Evolutionary conservation across 2,888 invertebrate genomes (phyloP), one percentile per base, ranked within the genome.

Genomic region (Sussaba pulchella): DNA sequence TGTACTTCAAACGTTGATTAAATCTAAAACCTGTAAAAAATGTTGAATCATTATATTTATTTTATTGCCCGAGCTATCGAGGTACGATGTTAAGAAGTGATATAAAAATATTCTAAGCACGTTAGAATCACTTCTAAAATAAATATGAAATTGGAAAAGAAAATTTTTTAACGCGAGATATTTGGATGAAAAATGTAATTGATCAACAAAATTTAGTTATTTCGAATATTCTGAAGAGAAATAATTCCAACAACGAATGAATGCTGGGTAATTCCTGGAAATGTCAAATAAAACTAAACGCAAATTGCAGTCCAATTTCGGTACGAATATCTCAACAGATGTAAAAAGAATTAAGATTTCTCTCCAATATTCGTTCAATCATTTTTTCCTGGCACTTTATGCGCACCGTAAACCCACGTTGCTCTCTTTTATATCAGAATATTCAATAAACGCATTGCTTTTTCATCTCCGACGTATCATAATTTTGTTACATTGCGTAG

Each of bases 341-440:
- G 54, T 54, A 3, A 26, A 54, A 54, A 21, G 2, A 57, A 9
- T 12, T n/a, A 26, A 26, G 14, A 24, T n/a, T n/a, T 54, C n/a
- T 26, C n/a, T 6, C 8, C 31, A 31, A n/a, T 57, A n/a, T 57
- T 9, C 8, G 31, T 31, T 31, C 4, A 31, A 31, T 6, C 31
- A 31, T 31, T 57, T 26, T 31, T 21, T 59, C 31, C 59, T 39
- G 5, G 39, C 41, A 59, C 21, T 41, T 14, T 31, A 19, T 59
- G 12, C 36, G 1, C 36, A 59, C 36, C n/a, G 19, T 21, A 41
- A 17, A 41, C 6, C n/a, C 8, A 12, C 69, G 43, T 57, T 43
- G 12, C 3, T 43, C 54, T 43, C 12, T 69, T 43, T 52, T 57
- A 26, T 54, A 54, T 54, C 26, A 54, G 8, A 69, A 69, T n/a